These are phyloP conservation scores for Sturnus vulgaris DNA, from an alignment of 2,113 vertebrate genomes.

Conservation along the genomic window DNA sequence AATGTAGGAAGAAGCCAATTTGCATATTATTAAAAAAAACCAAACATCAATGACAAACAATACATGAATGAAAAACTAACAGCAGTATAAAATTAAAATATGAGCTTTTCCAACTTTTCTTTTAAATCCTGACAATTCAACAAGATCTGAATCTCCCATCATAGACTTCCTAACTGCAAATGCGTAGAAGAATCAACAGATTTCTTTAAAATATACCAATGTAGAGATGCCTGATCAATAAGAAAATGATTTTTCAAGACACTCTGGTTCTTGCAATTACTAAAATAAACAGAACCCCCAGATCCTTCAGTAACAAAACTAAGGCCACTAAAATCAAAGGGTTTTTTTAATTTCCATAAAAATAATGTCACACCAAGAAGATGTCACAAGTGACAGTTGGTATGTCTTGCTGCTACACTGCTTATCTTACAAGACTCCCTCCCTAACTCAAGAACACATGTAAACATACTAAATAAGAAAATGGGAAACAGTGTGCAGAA, in stretches of 20 bases:
- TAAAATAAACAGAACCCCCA: not conserved
- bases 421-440: not conserved
- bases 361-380: not conserved
- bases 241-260: not conserved
- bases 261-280: not conserved
- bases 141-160: not conserved
- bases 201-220: not conserved
- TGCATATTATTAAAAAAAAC: not conserved
- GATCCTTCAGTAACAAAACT: not conserved
- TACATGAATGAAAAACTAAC: not conserved
- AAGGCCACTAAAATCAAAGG: conserved; percentile 19
- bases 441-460: not conserved
- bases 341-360: not conserved
- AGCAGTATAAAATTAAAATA: not conserved
- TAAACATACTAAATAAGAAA: not conserved
- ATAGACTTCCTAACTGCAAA: not conserved
- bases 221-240: not conserved
- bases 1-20: not conserved
- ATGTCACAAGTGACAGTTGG: not conserved
- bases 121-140: not conserved
- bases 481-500: not conserved
- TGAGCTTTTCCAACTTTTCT: not conserved
- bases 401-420: not conserved
- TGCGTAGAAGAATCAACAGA: not conserved
- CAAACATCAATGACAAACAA: not conserved